Base-by-base conservation (phyloP, 30 jellyfish, hydroid and myxozoan species). In the Aurelia aurita region DNA sequence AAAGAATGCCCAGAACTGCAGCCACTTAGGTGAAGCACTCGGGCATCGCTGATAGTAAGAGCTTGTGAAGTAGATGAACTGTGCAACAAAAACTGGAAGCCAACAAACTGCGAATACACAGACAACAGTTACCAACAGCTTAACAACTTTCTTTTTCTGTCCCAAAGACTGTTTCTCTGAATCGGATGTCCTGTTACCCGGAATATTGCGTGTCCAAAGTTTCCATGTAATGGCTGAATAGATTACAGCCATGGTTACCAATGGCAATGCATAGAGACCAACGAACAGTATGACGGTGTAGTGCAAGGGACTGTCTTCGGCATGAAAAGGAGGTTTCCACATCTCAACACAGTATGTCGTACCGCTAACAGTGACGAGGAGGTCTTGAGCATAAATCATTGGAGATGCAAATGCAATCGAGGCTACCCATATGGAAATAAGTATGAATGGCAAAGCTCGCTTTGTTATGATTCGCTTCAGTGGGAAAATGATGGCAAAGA, bases 391-490 rank as follows among this genome's bases (percentile, higher is more conserved):
- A 58, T 34, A 86, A 3, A 92, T 60, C 28, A 88, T 60, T 3
- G 98, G 98, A 7, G 96, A 79, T 11, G 98, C 95, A 72, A 92
- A 86, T 21, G 93, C 85, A 11, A 87, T 29, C 4, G 97, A 72
- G 18, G 68, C 44, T 15, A 79, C n/a, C 98, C 98, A 92, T 14
- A 92, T 92, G 11, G 66, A 89, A 5, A 86, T 21, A 16, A 92
- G 74, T 20, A 86, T 67, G 8, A 73, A 18, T n/a, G 83, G 85
- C 39, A 92, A 55, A 51, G 9, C 25, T 20, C 54, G 45, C 35
- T 21, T 66, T 1, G 93, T 82, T 35, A 92, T 78, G 31, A 49
- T 32, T 47, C 67, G 82, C 79, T 82, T 81, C 47, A 77, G n/a
- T 25, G 98, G 97, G 20, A 71, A 32, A 75, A 87, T 59, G 13